Evolutionary conservation across 2,888 invertebrate genomes (phyloP), one percentile per base, ranked within the genome.

Genomic region (Strigamia crassipes): DNA sequence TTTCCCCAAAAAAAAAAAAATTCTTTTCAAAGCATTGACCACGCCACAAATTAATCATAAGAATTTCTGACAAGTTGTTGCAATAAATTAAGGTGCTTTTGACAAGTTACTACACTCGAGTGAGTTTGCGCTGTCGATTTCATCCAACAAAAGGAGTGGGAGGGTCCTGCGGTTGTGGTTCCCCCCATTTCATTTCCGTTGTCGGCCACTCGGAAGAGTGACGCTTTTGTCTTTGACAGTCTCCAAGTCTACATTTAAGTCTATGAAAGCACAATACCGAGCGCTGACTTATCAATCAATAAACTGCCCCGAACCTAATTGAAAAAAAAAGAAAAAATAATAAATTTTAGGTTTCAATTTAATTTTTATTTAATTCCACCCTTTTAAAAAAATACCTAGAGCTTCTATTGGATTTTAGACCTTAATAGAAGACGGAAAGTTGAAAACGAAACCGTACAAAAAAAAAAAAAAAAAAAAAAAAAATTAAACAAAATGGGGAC

Each of bases 211-310:
- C 73, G 73, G 73, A 73, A 73, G 73, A 73, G 15, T 73, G 73
- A 73, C 73, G 73, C 73, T 73, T 73, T 73, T 73, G 73, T 73
- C 73, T 73, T 73, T 73, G 73, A 73, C 73, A 73, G 73, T 73
- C 73, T n/a, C 73, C 73, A 73, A 73, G 73, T 73, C 73, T 12
- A 73, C 27, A 73, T 73, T 73, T 73, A 73, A 73, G 73, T 73
- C 73, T 31, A 73, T 73, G 73, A 73, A 73, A 73, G 73, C 73
- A 73, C 73, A 27, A 73, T 73, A 27, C 27, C 27, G 27, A 27
- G 27, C 3, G 73, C 31, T 73, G 73, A n/a, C 31, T 31, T 73
- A 73, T 73, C 73, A 73, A 73, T 73, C 73, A 73, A 73, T 73
- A 73, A 27, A 27, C 73, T 73, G 73, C 73, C 73, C 13, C 73